These are phyloP conservation scores for Cephus cinctus DNA, from an alignment of 1,140 invertebrate genomes.

Conservation along the genomic window DNA sequence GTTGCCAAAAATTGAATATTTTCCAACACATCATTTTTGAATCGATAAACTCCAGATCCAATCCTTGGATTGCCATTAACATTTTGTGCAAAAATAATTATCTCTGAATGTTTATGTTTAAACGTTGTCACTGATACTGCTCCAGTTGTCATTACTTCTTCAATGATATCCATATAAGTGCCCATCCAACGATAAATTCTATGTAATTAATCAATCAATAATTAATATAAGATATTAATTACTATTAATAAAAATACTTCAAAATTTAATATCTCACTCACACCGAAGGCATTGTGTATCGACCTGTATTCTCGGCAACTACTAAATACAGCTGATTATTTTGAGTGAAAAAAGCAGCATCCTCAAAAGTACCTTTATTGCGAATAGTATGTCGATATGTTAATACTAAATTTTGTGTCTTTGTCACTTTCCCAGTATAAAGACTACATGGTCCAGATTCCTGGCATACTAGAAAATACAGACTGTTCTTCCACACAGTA, in stretches of 20 bases:
- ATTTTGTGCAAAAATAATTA: constrained; percentile 30
- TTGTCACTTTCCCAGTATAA: constrained; percentile 19
- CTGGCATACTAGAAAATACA: constrained; percentile 33
- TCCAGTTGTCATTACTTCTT: constrained; percentile 15
- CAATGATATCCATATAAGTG: constrained; percentile 35
- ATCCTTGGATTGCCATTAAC: constrained; percentile 1
- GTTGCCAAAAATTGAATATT: constrained; percentile 26
- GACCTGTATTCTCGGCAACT: constrained; percentile 20
- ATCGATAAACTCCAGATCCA: constrained; percentile 29
- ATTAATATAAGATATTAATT: too few relatives aligned
- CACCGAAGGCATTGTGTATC: constrained; percentile 21
- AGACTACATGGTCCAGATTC: constrained; percentile 18
- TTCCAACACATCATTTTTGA: constrained; percentile 13
- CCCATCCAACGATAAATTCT: constrained; percentile 45
- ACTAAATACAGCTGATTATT: constrained; percentile 28
- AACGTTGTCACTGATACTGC: constrained; percentile 25
- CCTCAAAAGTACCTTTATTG: constrained; percentile 15
- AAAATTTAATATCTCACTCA: constrained; percentile 10
- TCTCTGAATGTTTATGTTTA: constrained; percentile 20
- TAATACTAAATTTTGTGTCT: constrained; percentile 13
- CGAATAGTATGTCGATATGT: constrained; percentile 21
- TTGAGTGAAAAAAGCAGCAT: constrained; percentile 32
- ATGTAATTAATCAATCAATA: constrained; percentile 7
- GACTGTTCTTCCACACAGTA: constrained; percentile 22
- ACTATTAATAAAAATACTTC: neutral